Percentiles rank a stretch among this genome's conserved stretches.
These are phyloP conservation scores for Desoria tigrina DNA, from an alignment of 2,888 invertebrate species.

Conservation along the genomic window DNA sequence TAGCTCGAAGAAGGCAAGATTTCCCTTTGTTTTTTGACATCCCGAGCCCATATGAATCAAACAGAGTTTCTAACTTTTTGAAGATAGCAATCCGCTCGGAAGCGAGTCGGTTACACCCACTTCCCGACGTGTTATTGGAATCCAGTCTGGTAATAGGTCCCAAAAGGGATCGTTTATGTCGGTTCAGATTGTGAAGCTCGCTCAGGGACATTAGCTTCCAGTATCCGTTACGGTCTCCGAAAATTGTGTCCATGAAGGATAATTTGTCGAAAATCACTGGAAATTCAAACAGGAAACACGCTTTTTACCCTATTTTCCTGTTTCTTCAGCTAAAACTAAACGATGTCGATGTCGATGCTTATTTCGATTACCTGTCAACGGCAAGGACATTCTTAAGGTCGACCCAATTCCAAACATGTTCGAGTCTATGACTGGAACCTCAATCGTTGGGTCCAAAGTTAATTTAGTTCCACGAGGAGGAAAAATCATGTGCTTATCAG, in stretches of 20 bases:
- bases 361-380: conserved; percentile 26
- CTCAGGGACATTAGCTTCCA: too few species aligned
- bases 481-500: background rate
- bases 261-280: too few species aligned
- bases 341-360: too few species aligned
- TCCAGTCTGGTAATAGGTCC: too few species aligned
- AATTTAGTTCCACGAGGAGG: conserved; percentile 22
- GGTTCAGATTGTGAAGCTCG: too few species aligned
- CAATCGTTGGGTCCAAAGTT: conserved; percentile 18
- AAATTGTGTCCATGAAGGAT: too few species aligned
- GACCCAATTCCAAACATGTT: background rate
- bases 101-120: background rate
- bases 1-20: conserved; percentile 42
- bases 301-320: too few species aligned
- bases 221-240: too few species aligned
- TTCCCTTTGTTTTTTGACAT: background rate
- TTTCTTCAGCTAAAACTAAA: too few species aligned
- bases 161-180: too few species aligned
- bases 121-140: too few species aligned
- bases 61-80: conserved; percentile 39
- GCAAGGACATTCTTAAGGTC: conserved; percentile 11
- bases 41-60: conserved; percentile 2
- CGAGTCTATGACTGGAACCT: conserved; percentile 11
- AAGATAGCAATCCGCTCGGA: conserved; percentile 19
- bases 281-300: too few species aligned